Evolutionary conservation across 1,140 invertebrate genomes (phyloP).

Genomic region (Calliphora vicina): DNA sequence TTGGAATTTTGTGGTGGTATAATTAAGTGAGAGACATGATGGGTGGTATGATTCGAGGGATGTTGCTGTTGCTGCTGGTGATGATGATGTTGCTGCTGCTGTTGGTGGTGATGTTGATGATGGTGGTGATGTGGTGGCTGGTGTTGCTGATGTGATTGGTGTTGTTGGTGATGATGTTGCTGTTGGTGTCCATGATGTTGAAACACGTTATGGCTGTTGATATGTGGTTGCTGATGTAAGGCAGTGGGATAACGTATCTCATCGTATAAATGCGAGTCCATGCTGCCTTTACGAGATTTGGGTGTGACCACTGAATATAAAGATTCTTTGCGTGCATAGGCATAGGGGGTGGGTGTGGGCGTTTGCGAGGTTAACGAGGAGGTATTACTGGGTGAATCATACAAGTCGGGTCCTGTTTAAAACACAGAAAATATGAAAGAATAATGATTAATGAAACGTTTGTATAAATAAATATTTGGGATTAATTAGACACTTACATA

Average conservation of each 20-base stretch:
- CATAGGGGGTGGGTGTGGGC: conserved; percentile 50
- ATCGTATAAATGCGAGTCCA: conserved; percentile 59
- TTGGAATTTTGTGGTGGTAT: conserved; percentile 59
- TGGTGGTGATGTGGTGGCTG: conserved; percentile 49
- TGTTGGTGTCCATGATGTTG: conserved; percentile 49
- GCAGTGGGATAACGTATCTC: conserved; percentile 53
- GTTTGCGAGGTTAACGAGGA: conserved; percentile 45
- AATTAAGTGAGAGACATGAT: conserved; percentile 53
- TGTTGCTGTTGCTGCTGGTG: conserved; percentile 13
- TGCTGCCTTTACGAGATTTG: conserved; percentile 58
- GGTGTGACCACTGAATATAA: conserved; percentile 56
- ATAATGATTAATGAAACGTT: neutral
- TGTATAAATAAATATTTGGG: neutral
- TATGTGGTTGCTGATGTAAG: conserved; percentile 50
- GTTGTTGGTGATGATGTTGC: conserved; percentile 36
- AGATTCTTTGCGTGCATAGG: conserved; percentile 58
- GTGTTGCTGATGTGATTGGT: conserved; percentile 42
- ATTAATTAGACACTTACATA: conserved; percentile 56
- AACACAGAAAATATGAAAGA: neutral
- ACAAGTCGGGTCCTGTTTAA: conserved; percentile 54
- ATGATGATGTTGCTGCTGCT: conserved; percentile 38
- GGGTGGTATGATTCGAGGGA: neutral
- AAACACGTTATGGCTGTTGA: conserved; percentile 22
- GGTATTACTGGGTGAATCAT: conserved; percentile 59
- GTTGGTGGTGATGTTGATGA: conserved; percentile 44